Conservation (phyloP, 2,888 invertebrate genomes). For the Andrena haemorrhoa region DNA sequence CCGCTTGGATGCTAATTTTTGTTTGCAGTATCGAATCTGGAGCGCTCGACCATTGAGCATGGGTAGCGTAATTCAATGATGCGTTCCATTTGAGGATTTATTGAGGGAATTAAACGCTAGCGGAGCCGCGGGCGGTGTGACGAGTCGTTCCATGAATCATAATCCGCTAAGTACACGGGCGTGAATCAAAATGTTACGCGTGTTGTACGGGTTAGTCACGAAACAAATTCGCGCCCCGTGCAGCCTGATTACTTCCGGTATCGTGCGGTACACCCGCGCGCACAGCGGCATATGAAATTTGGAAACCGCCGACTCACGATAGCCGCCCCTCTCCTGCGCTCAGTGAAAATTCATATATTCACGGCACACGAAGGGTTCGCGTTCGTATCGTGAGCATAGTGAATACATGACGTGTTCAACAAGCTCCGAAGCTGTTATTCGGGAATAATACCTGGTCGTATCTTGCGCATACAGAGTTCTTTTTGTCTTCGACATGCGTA, state of each 20-base stretch:
- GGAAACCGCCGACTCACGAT: slow-evolving; percentile 5
- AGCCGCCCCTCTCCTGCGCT: background rate
- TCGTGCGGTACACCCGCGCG: background rate
- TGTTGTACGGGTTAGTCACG: slow-evolving; percentile 29
- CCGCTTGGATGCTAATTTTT: slow-evolving; percentile 3
- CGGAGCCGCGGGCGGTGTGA: slow-evolving; percentile 29
- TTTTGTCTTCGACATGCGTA: background rate
- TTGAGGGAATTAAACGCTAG: slow-evolving; percentile 13
- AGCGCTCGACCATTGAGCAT: background rate
- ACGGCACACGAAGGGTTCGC: too few relatives aligned
- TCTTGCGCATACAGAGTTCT: slow-evolving; percentile 10
- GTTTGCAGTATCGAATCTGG: slow-evolving; percentile 29
- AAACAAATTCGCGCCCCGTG: slow-evolving; percentile 29
- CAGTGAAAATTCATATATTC: slow-evolving; percentile 5
- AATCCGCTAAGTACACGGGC: slow-evolving; percentile 4
- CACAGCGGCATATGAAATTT: slow-evolving; percentile 29
- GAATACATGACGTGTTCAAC: slow-evolving; percentile 2
- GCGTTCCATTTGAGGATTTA: slow-evolving; percentile 38
- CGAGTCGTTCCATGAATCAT: slow-evolving; percentile 39
- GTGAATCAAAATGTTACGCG: slow-evolving; percentile 45
- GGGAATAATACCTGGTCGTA: background rate
- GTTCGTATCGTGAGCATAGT: background rate
- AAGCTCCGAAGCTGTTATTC: background rate
- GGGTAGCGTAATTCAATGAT: slow-evolving; percentile 28
- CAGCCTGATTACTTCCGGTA: slow-evolving; percentile 44